These are phyloP conservation scores for Leontopithecus rosalia DNA, from an alignment of 2,797 vertebrate genomes.

Conservation along the genomic window DNA sequence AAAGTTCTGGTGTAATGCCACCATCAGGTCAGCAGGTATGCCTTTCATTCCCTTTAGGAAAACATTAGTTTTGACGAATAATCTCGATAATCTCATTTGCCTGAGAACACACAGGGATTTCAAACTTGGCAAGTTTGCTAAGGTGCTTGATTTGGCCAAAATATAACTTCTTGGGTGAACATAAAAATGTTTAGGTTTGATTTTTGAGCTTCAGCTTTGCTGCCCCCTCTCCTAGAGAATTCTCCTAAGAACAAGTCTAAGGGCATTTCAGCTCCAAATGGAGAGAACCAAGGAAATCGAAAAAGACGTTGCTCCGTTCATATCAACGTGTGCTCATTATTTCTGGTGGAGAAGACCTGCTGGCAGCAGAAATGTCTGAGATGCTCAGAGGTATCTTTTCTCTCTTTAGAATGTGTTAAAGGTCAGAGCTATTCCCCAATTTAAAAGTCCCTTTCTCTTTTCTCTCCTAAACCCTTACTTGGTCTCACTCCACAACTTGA, in stretches of 20 bases:
- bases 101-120: background rate
- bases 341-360: background rate
- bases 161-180: background rate
- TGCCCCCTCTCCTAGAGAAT: background rate
- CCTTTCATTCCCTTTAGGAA: background rate
- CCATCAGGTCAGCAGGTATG: background rate
- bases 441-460: background rate
- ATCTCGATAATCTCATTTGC: background rate
- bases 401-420: background rate
- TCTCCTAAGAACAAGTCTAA: background rate
- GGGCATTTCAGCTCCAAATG: background rate
- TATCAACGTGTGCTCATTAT: background rate
- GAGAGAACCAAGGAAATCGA: background rate
- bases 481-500: background rate
- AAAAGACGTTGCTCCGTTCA: background rate
- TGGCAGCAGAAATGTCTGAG: background rate
- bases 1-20: background rate
- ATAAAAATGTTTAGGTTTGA: background rate
- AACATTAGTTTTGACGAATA: slow-evolving; percentile 21
- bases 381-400: background rate
- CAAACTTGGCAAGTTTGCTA: background rate
- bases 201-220: background rate
- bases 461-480: background rate
- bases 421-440: background rate
- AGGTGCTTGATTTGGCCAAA: background rate